Base-by-base conservation (phyloP, 2,113 vertebrate genomes). In the Bos javanicus region DNA sequence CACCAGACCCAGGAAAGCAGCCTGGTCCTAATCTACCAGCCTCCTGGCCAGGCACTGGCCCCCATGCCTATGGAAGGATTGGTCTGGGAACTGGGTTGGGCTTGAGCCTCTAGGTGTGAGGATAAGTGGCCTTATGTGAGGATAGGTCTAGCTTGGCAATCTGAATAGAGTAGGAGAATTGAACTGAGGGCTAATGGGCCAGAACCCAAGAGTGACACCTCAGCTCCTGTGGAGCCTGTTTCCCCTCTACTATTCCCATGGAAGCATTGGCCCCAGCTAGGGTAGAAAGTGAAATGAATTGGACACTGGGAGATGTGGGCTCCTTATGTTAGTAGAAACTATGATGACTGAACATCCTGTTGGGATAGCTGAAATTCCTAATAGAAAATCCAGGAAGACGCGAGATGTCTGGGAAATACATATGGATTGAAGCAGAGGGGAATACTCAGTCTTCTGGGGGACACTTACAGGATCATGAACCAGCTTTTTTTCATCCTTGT, bases 361-460 rank as follows among this genome's bases (percentile, higher is more conserved):
- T 97, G 39, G 21, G 50, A 80, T 94, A 78, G n/a, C 57, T 94
- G 60, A 95, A 89, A 87, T 88, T 93, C 92, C 87, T 95, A 91
- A 43, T 91, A 92, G 87, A 94, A 96, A 94, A 97, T 97, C 30
- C 36, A 95, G 95, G 90, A 97, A 97, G 57, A 87, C 54, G 74
- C 26, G 7, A 85, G 76, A 94, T 36, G 46, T 90, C 91, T 92
- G 50, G 71, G 76, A 95, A 71, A 90, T 95, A 92, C 30, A 96
- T 93, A n/a, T 95, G 43, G 62, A 85, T 43, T 87, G 52, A 64
- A 97, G 46, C 85, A 33, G 82, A 95, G 71, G 92, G 17, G 87
- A 95, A 59, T 93, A 85, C 6, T 39, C 80, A 82, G 56, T 91
- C 21, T 90, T 95, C 74, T 92, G 39, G 56, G 85, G 50, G 43